A percentile compares a stretch with the other conserved stretches of the same genome.
Evolutionary conservation across 2,888 invertebrate genomes (phyloP).

Genomic region (Augochlorella aurata): DNA sequence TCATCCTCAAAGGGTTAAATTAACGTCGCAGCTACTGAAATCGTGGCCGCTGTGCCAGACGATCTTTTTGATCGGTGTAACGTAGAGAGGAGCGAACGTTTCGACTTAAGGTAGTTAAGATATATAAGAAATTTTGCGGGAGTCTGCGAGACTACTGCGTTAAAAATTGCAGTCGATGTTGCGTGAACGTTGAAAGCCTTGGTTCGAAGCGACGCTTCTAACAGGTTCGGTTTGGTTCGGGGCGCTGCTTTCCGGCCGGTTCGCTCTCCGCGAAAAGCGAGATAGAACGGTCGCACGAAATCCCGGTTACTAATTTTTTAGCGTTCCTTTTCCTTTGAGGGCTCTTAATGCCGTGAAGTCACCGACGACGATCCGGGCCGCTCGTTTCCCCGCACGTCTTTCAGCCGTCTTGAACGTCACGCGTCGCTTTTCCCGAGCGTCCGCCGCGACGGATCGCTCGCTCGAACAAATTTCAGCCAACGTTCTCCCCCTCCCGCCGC

Average conservation of each 20-base stretch:
- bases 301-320: neutral
- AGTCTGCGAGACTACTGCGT: neutral
- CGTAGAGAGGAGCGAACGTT: too few relatives aligned
- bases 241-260: neutral
- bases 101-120: too few relatives aligned
- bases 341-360: conserved; percentile 12
- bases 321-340: conserved; percentile 16
- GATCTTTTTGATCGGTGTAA: too few relatives aligned
- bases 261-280: neutral
- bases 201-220: neutral
- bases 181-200: neutral
- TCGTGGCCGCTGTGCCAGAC: too few relatives aligned
- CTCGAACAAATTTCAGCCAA: conserved; percentile 54
- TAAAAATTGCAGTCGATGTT: neutral
- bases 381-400: neutral
- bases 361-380: neutral
- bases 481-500: neutral
- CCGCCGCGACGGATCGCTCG: neutral
- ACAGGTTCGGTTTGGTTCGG: neutral
- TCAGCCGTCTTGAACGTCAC: conserved; percentile 19
- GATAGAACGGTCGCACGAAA: conserved; percentile 1
- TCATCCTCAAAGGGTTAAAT: too few relatives aligned
- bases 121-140: too few relatives aligned
- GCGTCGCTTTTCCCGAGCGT: conserved; percentile 7
- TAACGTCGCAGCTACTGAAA: too few relatives aligned